Percentiles rank a stretch among this genome's conserved stretches.
These are phyloP conservation scores for Rhopalosiphum padi DNA, from an alignment of 1,140 invertebrate species.

Conservation along the genomic window DNA sequence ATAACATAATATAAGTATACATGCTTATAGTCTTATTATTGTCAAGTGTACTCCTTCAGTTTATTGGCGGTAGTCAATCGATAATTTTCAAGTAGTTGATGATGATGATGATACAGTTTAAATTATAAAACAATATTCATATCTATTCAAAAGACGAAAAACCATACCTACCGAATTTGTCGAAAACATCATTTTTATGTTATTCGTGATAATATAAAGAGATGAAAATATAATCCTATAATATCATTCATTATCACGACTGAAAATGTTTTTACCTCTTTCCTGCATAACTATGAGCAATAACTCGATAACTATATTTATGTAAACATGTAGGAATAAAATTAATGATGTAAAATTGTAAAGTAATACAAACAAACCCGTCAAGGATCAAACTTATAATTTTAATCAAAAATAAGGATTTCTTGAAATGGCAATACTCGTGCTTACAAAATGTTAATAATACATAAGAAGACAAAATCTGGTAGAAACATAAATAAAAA, in stretches of 20 bases:
- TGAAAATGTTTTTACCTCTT: constrained; percentile 25
- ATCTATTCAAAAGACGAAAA: background rate
- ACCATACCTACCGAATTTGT: background rate
- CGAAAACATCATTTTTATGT: constrained; percentile 2
- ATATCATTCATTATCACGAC: constrained; percentile 38
- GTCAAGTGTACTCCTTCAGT: background rate
- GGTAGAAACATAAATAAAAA: background rate
- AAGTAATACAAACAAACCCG: constrained; percentile 17
- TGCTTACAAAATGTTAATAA: background rate
- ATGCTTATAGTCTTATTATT: background rate
- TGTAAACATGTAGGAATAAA: background rate
- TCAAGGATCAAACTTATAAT: background rate
- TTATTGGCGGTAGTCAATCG: background rate
- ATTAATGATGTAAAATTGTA: constrained; percentile 33
- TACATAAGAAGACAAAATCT: background rate
- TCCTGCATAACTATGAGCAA: background rate
- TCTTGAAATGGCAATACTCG: background rate
- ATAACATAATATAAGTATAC: background rate
- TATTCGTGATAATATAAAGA: background rate
- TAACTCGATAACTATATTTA: background rate
- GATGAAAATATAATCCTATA: constrained; percentile 21
- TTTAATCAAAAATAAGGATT: constrained; percentile 1
- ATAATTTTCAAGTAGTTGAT: background rate
- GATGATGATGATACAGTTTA: background rate
- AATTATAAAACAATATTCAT: constrained; percentile 26